A percentile compares a stretch with the other conserved stretches of the same genome.
Evolutionary conservation across 2,888 invertebrate genomes (phyloP).

Genomic region (Zhuqinia jingwanae): DNA sequence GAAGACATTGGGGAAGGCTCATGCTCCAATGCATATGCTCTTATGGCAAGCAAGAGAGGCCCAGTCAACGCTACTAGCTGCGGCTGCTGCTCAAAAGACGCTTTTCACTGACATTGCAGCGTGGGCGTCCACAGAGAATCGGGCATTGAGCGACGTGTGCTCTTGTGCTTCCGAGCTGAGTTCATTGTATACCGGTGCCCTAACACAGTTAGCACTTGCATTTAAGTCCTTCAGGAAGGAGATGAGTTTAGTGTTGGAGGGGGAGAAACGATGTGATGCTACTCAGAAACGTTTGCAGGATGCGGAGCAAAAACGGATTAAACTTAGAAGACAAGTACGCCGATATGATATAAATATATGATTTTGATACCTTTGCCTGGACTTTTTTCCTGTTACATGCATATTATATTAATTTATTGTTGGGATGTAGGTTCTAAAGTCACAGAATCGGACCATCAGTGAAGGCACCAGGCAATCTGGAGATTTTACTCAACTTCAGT

Average conservation of each 20-base stretch:
- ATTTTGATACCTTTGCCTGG: too few species aligned
- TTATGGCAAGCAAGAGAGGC: slow-evolving; percentile 79
- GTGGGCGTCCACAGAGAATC: slow-evolving; percentile 78
- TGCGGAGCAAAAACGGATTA: slow-evolving; percentile 77
- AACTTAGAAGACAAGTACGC: slow-evolving; percentile 73
- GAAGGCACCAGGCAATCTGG: slow-evolving; percentile 79
- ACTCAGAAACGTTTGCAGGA: slow-evolving; percentile 76
- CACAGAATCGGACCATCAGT: slow-evolving; percentile 76
- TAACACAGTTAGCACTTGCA: slow-evolving; percentile 76
- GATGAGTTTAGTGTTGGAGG: slow-evolving; percentile 78
- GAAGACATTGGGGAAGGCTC: slow-evolving; percentile 75
- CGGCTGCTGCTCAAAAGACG: slow-evolving; percentile 77
- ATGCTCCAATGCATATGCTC: slow-evolving; percentile 77
- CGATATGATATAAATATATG: too few species aligned
- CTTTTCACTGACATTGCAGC: slow-evolving; percentile 78
- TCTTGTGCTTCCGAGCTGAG: slow-evolving; percentile 77
- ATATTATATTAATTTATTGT: too few species aligned
- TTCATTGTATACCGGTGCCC: slow-evolving; percentile 72
- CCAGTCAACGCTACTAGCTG: slow-evolving; percentile 75
- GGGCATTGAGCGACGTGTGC: slow-evolving; percentile 78
- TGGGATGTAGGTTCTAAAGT: slow-evolving; percentile 72
- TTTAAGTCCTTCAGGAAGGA: slow-evolving; percentile 78
- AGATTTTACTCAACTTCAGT: slow-evolving; percentile 81
- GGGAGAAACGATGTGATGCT: slow-evolving; percentile 77
- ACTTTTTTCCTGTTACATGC: too few species aligned